Evolutionary conservation across 2,888 invertebrate genomes (phyloP).

Genomic region (Drosophila melanocephala): DNA sequence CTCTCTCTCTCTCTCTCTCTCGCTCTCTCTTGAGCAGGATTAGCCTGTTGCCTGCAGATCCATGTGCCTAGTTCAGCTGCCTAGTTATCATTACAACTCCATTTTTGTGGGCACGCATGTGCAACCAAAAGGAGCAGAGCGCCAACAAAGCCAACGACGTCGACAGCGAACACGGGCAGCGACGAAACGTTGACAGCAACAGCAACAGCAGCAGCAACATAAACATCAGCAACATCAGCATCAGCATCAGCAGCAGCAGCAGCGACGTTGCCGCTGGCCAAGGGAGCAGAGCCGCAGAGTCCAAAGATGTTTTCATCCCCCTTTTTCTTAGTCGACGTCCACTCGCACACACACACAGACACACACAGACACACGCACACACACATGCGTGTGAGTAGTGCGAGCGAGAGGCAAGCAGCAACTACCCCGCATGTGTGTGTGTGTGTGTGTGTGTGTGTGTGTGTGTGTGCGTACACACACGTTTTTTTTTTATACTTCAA

Average conservation of each 20-base stretch:
- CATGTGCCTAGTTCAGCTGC: background rate
- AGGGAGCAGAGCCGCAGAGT: conserved; percentile 45
- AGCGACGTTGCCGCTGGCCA: conserved; percentile 34
- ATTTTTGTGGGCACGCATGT: conserved; percentile 5
- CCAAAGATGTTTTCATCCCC: conserved; percentile 76
- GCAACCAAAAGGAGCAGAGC: conserved; percentile 10
- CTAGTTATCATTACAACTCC: background rate
- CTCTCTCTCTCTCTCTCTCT: background rate
- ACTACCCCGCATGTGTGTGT: conserved; percentile 47
- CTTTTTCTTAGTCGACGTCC: conserved; percentile 70
- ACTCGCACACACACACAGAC: conserved; percentile 59
- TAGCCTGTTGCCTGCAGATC: conserved; percentile 1
- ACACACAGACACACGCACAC: conserved; percentile 40
- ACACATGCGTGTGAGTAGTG: conserved; percentile 26
- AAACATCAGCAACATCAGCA: conserved; percentile 6
- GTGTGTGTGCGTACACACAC: conserved; percentile 50
- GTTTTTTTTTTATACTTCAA: conserved; percentile 32
- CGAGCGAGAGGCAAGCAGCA: conserved; percentile 53
- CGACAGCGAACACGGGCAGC: background rate
- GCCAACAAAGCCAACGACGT: conserved; percentile 5
- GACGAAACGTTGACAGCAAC: background rate
- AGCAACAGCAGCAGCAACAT: conserved; percentile 27
- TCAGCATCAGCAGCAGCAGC: conserved; percentile 14
- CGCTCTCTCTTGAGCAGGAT: background rate
- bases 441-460: conserved; percentile 33